Percentiles rank a stretch among this genome's conserved stretches.
These are phyloP conservation scores for Halcyon chelicuti DNA, from an alignment of 2,797 vertebrate species.

Conservation along the genomic window DNA sequence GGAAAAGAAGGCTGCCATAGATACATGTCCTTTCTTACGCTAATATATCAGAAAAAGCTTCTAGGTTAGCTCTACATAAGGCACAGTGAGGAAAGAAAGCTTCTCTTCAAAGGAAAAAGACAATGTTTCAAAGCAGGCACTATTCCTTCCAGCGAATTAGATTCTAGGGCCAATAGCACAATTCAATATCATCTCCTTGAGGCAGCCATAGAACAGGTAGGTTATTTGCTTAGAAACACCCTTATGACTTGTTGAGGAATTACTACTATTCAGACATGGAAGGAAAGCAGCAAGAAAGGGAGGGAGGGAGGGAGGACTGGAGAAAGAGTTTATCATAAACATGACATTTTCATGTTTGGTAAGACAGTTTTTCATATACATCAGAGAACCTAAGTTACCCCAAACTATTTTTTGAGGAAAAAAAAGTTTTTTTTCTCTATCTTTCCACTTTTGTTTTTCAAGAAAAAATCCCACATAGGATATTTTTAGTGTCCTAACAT, in stretches of 20 bases:
- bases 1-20: neutral
- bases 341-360: neutral
- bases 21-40: neutral
- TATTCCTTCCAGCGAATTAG: neutral
- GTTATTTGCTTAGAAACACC: neutral
- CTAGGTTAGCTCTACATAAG: neutral
- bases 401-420: neutral
- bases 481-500: neutral
- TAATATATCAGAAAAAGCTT: neutral
- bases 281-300: neutral
- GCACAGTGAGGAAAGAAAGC: neutral
- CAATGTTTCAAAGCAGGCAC: neutral
- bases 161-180: neutral
- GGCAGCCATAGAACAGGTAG: neutral
- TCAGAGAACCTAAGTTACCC: neutral
- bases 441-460: neutral
- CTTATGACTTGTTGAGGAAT: neutral
- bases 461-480: neutral
- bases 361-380: neutral
- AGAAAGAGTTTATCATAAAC: neutral
- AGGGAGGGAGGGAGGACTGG: neutral
- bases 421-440: neutral
- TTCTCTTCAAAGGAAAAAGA: neutral
- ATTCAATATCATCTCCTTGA: neutral
- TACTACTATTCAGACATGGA: fast-evolving